phyloP scores from a whole-genome alignment of 2,113 vertebrate genomes.

The Thamnophis sirtalis region DNA sequence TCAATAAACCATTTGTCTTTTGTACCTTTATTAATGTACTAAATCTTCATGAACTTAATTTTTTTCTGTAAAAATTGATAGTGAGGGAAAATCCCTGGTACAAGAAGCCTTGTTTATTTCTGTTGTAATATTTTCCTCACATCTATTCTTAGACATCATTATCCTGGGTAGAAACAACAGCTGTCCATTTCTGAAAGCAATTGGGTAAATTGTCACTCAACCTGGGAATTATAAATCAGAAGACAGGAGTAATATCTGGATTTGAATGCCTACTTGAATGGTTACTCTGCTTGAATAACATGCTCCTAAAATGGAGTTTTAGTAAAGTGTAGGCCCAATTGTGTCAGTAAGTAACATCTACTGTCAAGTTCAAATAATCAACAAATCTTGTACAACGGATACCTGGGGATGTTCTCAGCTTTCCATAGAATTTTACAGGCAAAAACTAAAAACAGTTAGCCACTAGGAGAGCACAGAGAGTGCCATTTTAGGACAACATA shows the following conservation, averaged over 20 bases:
- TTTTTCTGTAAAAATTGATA: neutral
- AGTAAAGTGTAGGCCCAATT: conserved; percentile 35
- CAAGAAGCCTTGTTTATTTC: neutral
- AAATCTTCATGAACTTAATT: neutral
- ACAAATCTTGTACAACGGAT: conserved; percentile 12
- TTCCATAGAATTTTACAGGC: neutral
- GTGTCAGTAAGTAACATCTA: neutral
- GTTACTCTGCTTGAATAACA: conserved; percentile 26
- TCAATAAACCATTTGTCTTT: neutral
- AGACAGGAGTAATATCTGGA: neutral
- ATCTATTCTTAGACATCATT: neutral
- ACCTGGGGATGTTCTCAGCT: neutral
- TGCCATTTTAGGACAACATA: neutral
- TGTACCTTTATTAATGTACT: neutral
- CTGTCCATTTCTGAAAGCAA: neutral
- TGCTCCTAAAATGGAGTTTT: conserved; percentile 14
- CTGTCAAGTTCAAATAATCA: neutral
- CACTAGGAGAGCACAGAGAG: neutral
- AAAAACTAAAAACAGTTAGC: neutral
- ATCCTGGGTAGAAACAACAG: neutral
- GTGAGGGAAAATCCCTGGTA: neutral
- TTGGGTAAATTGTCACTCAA: neutral
- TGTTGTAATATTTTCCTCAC: neutral
- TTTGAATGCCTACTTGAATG: neutral
- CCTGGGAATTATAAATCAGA: neutral